Evolutionary conservation across 2,888 invertebrate genomes (phyloP), one percentile per base, ranked within the genome.

Genomic region (Caenorhabditis sinica): DNA sequence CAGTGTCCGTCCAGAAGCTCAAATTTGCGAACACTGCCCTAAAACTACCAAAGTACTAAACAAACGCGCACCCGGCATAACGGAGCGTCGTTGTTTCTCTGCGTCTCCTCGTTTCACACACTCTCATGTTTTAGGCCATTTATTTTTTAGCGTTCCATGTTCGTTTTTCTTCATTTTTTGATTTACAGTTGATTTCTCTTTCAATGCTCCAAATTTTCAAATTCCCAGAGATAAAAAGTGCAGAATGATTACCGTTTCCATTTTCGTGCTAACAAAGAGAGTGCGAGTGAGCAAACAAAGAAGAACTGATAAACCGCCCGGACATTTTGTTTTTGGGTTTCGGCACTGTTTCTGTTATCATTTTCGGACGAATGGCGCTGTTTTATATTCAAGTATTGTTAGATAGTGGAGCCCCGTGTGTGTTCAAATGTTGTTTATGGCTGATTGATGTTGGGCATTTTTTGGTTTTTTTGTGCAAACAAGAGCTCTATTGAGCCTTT

Each of bases 381-480:
- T 63, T 40, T 33, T 40, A 40, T 25, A 61, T 33, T 63, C n/a
- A n/a, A n/a, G n/a, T n/a, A n/a, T n/a, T 63, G 63, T 43, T 63
- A 63, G 20, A n/a, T n/a, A n/a, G 30, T 33, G 17, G 3, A n/a
- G n/a, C n/a, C n/a, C n/a, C n/a, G 1, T 56, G 28, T 56, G 1
- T 56, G 25, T 56, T 56, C 56, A 56, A 9, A 28, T 20, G 56
- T 28, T 56, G 15, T 56, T 56, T 56, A 28, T 25, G 56, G 15
- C 2, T 56, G 11, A 9, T 20, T 23, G 5, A 11, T 8, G 8
- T 28, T 56, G 11, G 13, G 56, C 25, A 28, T 49, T 49, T 49
- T 49, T 17, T 13, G 15, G 15, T 5, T 8, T 5, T 13, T 45
- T 3, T 8, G 11, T n/a, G 45, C n/a, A n/a, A n/a, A n/a, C n/a